Conservation (phyloP, 2,888 invertebrate genomes). For the Lamproptera curius region DNA sequence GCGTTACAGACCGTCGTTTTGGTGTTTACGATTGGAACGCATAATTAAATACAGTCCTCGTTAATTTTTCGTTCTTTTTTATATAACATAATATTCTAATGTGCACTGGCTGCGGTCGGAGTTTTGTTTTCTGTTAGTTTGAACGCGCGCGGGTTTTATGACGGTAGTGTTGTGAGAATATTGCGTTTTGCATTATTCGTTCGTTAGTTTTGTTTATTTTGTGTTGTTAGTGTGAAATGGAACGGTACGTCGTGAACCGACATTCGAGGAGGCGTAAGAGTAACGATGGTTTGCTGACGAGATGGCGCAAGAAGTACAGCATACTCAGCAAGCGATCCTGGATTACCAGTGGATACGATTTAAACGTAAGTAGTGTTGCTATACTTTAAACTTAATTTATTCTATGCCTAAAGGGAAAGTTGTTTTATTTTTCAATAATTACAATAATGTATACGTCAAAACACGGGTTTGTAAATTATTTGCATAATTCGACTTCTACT, state of each 20-base stretch:
- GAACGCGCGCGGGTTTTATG: slow-evolving; percentile 40
- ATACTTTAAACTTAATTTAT: neutral
- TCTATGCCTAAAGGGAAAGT: too few relatives aligned
- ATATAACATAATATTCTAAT: slow-evolving; percentile 55
- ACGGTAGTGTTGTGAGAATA: slow-evolving; percentile 27
- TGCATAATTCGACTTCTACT: too few relatives aligned
- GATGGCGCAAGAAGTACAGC: slow-evolving; percentile 60
- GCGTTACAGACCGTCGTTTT: slow-evolving; percentile 25
- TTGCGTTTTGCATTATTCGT: too few relatives aligned
- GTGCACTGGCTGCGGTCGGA: slow-evolving; percentile 36
- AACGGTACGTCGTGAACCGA: slow-evolving; percentile 60
- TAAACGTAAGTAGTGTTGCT: slow-evolving; percentile 52
- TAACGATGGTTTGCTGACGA: slow-evolving; percentile 54
- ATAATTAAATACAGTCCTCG: slow-evolving; percentile 57
- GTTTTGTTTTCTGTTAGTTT: slow-evolving; percentile 53
- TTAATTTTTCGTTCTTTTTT: too few relatives aligned
- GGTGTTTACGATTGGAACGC: slow-evolving; percentile 41
- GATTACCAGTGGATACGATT: slow-evolving; percentile 62
- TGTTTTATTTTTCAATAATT: too few relatives aligned
- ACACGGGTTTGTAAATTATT: too few relatives aligned
- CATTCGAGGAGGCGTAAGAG: slow-evolving; percentile 57
- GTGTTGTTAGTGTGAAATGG: slow-evolving; percentile 46
- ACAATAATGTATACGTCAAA: too few relatives aligned
- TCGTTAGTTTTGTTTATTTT: slow-evolving; percentile 39
- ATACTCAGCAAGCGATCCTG: slow-evolving; percentile 53